Conservation (phyloP, 1,140 invertebrate species). For the Cyphomyrmex costatus region DNA sequence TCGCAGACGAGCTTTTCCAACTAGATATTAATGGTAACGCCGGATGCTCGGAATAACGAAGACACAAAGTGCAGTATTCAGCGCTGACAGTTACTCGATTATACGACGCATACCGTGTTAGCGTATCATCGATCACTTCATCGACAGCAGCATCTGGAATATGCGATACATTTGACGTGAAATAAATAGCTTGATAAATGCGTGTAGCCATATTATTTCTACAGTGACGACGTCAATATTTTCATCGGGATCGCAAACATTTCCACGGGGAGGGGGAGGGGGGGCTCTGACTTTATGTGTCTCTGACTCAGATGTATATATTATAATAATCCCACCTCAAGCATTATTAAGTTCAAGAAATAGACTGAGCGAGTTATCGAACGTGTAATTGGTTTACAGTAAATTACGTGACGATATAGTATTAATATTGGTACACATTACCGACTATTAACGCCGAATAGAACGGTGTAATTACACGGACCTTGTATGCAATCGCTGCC, state of each 20-base stretch:
- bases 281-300: neutral
- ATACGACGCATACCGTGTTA: conserved; percentile 59
- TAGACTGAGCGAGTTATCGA: conserved; percentile 41
- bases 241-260: conserved; percentile 29
- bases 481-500: conserved; percentile 59
- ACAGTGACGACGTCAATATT: conserved; percentile 47
- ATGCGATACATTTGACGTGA: conserved; percentile 63
- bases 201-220: conserved; percentile 58
- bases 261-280: too few relatives aligned
- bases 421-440: conserved; percentile 74
- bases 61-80: conserved; percentile 66
- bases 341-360: conserved; percentile 36
- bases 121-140: conserved; percentile 63
- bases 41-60: conserved; percentile 62
- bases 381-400: conserved; percentile 57
- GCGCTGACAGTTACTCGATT: conserved; percentile 64
- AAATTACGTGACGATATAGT: conserved; percentile 60
- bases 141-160: conserved; percentile 62
- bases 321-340: neutral
- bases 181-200: conserved; percentile 66
- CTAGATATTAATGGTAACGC: conserved; percentile 63
- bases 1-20: conserved; percentile 20
- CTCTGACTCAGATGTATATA: neutral
- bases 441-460: conserved; percentile 73
- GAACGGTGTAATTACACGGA: conserved; percentile 72